Evolutionary conservation across 2,113 vertebrate species (phyloP).

Genomic region (Elephas maximus): DNA sequence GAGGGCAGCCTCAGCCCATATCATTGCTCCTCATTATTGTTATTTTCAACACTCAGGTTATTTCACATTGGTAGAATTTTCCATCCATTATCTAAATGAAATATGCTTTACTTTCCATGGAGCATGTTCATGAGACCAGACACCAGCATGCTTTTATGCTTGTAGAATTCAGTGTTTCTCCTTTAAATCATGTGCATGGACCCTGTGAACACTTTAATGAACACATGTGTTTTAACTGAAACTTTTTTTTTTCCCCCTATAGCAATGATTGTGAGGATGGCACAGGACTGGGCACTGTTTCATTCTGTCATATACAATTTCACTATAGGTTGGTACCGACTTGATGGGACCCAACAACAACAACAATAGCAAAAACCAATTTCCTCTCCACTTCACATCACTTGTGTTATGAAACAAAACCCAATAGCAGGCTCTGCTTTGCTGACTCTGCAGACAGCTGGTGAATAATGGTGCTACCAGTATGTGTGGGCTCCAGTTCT

Average conservation of each 20-base stretch:
- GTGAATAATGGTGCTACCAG: fast-evolving
- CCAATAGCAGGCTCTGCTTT: fast-evolving
- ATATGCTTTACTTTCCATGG: fast-evolving
- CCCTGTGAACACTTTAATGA: background rate
- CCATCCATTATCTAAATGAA: background rate
- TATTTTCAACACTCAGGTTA: no score
- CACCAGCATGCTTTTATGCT: no score
- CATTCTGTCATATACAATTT: no score
- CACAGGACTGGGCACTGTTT: no score
- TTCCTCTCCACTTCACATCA: background rate
- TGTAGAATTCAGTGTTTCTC: background rate
- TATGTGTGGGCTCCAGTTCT: fast-evolving
- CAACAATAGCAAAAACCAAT: background rate
- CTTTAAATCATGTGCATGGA: background rate
- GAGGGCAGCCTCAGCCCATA: fast-evolving
- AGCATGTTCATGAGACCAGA: fast-evolving
- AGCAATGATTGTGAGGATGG: no score
- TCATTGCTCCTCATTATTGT: fast-evolving
- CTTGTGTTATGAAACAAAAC: background rate
- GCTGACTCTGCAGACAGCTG: no score
- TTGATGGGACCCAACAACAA: no score
- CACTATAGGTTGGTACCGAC: no score
- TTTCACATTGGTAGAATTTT: fast-evolving
- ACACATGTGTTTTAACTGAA: background rate
- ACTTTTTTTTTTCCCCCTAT: background rate